Percentiles rank a stretch among this genome's conserved stretches.
Evolutionary conservation across 2,888 invertebrate species (phyloP).

Genomic region (Ganaspis brasiliensis): DNA sequence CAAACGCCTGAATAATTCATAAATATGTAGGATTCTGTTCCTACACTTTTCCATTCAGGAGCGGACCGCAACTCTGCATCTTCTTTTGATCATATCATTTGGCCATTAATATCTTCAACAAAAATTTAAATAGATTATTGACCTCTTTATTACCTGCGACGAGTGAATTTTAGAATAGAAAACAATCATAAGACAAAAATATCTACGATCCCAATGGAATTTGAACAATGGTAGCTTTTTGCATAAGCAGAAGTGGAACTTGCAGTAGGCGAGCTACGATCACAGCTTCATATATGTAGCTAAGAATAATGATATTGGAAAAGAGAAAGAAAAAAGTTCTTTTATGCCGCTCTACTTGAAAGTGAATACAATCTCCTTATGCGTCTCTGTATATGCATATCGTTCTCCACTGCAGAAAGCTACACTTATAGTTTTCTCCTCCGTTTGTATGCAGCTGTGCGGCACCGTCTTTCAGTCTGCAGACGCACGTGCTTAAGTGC

Average conservation of each 20-base stretch:
- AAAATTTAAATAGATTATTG: constrained; percentile 6
- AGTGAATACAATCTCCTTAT: background rate
- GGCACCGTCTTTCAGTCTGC: constrained; percentile 42
- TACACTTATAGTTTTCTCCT: background rate
- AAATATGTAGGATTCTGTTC: constrained; percentile 35
- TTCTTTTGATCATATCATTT: constrained; percentile 11
- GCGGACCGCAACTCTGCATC: constrained; percentile 1
- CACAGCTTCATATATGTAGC: constrained; percentile 1
- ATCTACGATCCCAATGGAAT: background rate
- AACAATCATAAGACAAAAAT: background rate
- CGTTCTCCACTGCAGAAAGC: constrained; percentile 8
- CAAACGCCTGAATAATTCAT: constrained; percentile 39
- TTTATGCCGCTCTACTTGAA: constrained; percentile 15
- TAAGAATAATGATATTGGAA: constrained; percentile 20
- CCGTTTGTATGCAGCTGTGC: constrained; percentile 10
- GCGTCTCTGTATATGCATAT: constrained; percentile 10
- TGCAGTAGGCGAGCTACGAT: background rate
- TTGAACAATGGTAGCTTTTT: background rate
- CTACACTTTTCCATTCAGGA: constrained; percentile 27
- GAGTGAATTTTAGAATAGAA: too few species aligned
- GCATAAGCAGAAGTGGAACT: background rate
- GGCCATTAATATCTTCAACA: background rate
- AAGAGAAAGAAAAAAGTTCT: background rate
- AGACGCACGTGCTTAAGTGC: constrained; percentile 56
- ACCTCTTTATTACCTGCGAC: too few species aligned